A percentile compares a stretch with the other conserved stretches of the same genome.
Evolutionary conservation across 2,888 invertebrate genomes (phyloP).

Genomic region (Labia minor): DNA sequence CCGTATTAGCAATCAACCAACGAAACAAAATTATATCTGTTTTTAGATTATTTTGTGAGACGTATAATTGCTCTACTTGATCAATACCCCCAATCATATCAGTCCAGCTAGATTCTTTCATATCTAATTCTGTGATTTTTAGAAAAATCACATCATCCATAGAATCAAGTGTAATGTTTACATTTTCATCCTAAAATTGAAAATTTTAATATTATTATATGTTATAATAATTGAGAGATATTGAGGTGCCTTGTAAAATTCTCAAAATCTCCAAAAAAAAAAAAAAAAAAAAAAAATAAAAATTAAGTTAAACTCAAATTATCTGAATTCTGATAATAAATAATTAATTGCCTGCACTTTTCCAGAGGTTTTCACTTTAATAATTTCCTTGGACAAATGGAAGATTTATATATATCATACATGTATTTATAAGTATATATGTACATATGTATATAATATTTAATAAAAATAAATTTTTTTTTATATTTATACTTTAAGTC

Average conservation of each 20-base stretch:
- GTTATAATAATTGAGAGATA: not conserved
- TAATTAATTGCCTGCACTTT: too few species aligned
- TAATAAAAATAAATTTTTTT: too few species aligned
- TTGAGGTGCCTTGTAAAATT: not conserved
- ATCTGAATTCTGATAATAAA: too few species aligned
- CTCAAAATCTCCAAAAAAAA: too few species aligned
- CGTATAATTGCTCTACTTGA: not conserved
- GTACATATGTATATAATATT: too few species aligned
- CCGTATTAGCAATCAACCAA: not conserved
- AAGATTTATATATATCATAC: too few species aligned
- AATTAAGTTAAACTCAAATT: not conserved
- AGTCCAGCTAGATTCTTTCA: not conserved
- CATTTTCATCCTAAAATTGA: not conserved
- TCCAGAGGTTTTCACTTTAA: too few species aligned
- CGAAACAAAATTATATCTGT: not conserved
- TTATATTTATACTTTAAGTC: too few species aligned
- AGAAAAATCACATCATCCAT: not conserved
- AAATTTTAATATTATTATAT: constrained; percentile 20
- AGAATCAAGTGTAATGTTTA: not conserved
- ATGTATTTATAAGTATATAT: too few species aligned
- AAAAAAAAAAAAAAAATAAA: too few species aligned
- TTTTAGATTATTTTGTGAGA: not conserved
- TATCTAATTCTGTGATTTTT: not conserved
- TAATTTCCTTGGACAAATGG: too few species aligned
- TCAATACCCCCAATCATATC: not conserved